Percentiles rank a stretch among this genome's conserved stretches.
phyloP scores from a whole-genome alignment of 1,140 invertebrate genomes.

The Trachymyrmex septentrionalis region DNA sequence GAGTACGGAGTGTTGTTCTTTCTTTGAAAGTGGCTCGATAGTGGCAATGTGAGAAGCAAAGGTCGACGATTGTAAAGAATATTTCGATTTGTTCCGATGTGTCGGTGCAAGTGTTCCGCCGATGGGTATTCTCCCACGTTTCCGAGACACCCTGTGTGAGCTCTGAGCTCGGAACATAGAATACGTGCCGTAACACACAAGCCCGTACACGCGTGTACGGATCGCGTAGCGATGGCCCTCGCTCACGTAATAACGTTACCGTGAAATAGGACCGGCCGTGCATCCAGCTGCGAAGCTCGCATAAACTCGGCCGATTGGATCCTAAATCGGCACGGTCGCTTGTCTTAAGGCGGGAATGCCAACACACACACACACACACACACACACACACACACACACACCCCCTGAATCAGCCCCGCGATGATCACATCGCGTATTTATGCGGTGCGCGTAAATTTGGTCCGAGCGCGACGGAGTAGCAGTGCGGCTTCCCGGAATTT shows the following conservation, averaged over 20 bases:
- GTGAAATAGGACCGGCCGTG: slow-evolving; percentile 78
- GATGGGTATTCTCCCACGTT: slow-evolving; percentile 36
- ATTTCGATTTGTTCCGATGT: slow-evolving; percentile 25
- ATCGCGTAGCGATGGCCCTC: slow-evolving; percentile 40
- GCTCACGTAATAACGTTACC: slow-evolving; percentile 77
- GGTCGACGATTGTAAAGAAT: background rate
- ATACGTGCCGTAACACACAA: slow-evolving; percentile 55
- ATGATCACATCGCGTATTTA: slow-evolving; percentile 78
- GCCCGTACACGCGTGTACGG: slow-evolving; percentile 61
- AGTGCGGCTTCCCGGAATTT: slow-evolving; percentile 73
- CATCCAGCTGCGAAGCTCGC: slow-evolving; percentile 79
- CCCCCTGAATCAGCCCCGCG: slow-evolving; percentile 72
- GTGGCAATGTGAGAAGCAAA: background rate
- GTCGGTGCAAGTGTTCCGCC: background rate
- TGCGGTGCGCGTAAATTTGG: slow-evolving; percentile 77
- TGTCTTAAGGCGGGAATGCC: slow-evolving; percentile 76
- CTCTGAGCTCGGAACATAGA: slow-evolving; percentile 29
- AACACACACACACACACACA: slow-evolving; percentile 60
- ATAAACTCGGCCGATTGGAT: slow-evolving; percentile 80
- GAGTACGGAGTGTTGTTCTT: background rate
- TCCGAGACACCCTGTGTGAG: slow-evolving; percentile 69
- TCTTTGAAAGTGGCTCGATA: background rate
- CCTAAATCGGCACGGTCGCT: slow-evolving; percentile 78
- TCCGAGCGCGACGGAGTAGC: slow-evolving; percentile 50
- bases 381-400: slow-evolving; percentile 59